phyloP scores from a whole-genome alignment of 2,888 invertebrate species.

The Netelia melanura region DNA sequence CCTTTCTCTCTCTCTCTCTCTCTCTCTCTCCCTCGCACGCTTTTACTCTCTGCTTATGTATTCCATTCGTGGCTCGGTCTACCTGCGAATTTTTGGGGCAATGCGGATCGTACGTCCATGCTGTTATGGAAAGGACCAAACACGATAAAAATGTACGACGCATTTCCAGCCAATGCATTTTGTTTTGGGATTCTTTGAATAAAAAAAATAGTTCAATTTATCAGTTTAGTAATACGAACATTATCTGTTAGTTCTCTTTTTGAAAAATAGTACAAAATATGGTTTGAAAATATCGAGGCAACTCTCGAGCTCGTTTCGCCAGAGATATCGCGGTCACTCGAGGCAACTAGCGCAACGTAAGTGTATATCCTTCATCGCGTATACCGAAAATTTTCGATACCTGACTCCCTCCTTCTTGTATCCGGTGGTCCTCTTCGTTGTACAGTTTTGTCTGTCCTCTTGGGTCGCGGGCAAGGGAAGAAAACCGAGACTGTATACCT shows the following conservation, averaged over 20 bases:
- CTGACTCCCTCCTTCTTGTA: conserved; percentile 40
- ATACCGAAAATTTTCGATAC: conserved; percentile 57
- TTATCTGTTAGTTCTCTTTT: too few relatives aligned
- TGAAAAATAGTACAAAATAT: too few relatives aligned
- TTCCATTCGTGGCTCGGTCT: conserved; percentile 52
- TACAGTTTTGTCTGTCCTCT: conserved; percentile 15
- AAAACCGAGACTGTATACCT: conserved; percentile 57
- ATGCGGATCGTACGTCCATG: conserved; percentile 12
- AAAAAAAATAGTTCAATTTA: too few relatives aligned
- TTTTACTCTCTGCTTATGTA: conserved; percentile 55
- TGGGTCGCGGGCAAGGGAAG: conserved; percentile 17
- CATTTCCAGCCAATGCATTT: not conserved
- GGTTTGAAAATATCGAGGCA: conserved; percentile 5
- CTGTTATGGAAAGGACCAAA: not conserved
- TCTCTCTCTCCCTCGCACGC: conserved; percentile 60
- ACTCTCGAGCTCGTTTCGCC: conserved; percentile 31
- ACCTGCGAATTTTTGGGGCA: conserved; percentile 27
- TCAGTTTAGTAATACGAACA: too few relatives aligned
- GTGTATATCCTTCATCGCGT: conserved; percentile 15
- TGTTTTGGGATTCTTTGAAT: not conserved
- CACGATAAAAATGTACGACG: not conserved
- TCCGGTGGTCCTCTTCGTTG: conserved; percentile 44
- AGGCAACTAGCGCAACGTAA: conserved; percentile 20
- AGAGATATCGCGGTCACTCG: conserved; percentile 34
- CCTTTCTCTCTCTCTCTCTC: conserved; percentile 19